Evolutionary conservation across 2,113 vertebrate genomes (phyloP).

Genomic region (Sinocyclocheilus grahami): DNA sequence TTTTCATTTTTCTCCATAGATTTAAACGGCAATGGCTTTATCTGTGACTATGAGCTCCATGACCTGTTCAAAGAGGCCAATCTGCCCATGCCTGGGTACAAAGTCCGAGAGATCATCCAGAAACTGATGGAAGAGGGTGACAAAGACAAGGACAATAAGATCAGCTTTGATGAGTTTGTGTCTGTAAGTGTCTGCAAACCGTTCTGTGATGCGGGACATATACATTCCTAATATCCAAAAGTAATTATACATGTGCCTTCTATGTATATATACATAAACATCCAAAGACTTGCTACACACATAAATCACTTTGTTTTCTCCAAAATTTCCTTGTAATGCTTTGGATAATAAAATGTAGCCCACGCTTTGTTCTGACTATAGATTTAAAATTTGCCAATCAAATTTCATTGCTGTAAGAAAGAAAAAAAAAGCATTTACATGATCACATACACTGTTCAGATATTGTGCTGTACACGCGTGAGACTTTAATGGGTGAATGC

Average conservation of each 20-base stretch:
- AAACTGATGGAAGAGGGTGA: conserved; percentile 87
- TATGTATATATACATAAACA: background rate
- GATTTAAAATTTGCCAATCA: background rate
- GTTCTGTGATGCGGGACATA: background rate
- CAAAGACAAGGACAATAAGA: conserved; percentile 88
- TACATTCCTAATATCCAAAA: background rate
- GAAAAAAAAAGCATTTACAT: background rate
- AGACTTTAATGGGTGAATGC: background rate
- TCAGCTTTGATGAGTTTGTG: conserved; percentile 92
- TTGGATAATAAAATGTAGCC: background rate
- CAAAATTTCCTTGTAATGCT: background rate
- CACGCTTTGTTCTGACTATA: background rate
- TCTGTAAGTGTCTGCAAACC: conserved; percentile 76
- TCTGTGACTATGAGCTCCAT: conserved; percentile 86
- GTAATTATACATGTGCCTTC: background rate
- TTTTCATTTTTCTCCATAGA: conserved; percentile 71
- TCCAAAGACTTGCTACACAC: background rate
- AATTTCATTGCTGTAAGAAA: background rate
- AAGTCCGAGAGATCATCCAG: conserved; percentile 91
- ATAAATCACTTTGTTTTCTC: background rate
- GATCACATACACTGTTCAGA: background rate
- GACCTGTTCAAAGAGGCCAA: conserved; percentile 91
- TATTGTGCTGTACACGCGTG: background rate
- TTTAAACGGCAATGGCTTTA: conserved; percentile 85
- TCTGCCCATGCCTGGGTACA: conserved; percentile 86